Evolutionary conservation across 2,113 vertebrate genomes (phyloP), one percentile per base, ranked within the genome.

Genomic region (Hepsetus odoe): DNA sequence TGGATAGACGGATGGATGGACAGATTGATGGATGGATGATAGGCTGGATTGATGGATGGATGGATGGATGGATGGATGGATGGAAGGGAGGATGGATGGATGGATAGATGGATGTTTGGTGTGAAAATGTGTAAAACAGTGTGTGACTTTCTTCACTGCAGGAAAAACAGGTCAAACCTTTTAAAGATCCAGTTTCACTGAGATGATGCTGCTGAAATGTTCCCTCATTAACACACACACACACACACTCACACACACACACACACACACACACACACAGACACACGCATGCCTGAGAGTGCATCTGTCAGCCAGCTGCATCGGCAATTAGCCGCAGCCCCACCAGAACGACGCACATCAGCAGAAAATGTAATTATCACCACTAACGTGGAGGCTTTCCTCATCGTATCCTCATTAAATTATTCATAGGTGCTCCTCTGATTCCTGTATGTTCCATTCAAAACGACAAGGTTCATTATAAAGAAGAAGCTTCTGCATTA

Each of bases 171-270:
- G 65, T 70, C 49, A 53, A 38, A 33, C 44, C 49, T 69, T 66
- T 76, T 12, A 49, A 76, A 77, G 20, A 49, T 53, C 56, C n/a
- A n/a, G n/a, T n/a, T n/a, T n/a, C n/a, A n/a, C n/a, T n/a, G n/a
- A n/a, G n/a, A n/a, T 0, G 0, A 26, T 26, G 59, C 68, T 14
- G 22, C 73, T 53, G 10, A 76, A 76, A 80, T 56, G 13, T 42
- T 80, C 33, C 46, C 77, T 77, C 71, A 80, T 83, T 83, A 83
- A 53, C 82, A 80, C 56, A 38, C 42, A n/a, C n/a, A n/a, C n/a
- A n/a, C n/a, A n/a, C n/a, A n/a, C n/a, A n/a, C n/a, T n/a, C n/a
- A n/a, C n/a, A n/a, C n/a, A n/a, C n/a, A n/a, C n/a, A n/a, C n/a
- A n/a, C n/a, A n/a, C n/a, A n/a, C n/a, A n/a, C n/a, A n/a, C n/a